Percentiles rank a stretch among this genome's conserved stretches.
These are phyloP conservation scores for Sphenopsis melanotis DNA, from an alignment of 2,797 vertebrate species.

Conservation along the genomic window DNA sequence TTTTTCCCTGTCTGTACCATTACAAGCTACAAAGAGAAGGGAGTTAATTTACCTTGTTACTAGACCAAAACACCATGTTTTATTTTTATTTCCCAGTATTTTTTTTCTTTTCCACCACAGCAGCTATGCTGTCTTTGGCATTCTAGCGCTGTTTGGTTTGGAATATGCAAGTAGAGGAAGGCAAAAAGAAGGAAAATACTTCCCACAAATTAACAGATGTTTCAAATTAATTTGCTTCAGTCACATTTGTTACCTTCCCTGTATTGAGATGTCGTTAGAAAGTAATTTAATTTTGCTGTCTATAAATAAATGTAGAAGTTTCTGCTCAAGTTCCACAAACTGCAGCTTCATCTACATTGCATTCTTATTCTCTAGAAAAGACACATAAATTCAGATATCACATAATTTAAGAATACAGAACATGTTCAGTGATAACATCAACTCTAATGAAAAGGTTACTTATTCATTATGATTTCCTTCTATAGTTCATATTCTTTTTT, in stretches of 20 bases:
- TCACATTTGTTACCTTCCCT: background rate
- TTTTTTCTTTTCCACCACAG: background rate
- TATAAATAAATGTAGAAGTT: background rate
- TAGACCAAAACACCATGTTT: background rate
- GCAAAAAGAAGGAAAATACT: background rate
- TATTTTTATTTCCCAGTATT: background rate
- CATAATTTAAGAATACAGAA: background rate
- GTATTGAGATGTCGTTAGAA: background rate
- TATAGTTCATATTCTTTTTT: background rate
- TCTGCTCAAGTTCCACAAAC: background rate
- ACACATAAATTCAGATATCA: background rate
- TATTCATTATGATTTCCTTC: background rate
- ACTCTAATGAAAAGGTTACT: background rate
- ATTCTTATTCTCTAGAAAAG: background rate
- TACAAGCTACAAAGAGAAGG: background rate
- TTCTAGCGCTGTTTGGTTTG: background rate
- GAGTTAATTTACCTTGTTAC: background rate
- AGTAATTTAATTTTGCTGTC: background rate
- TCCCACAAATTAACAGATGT: background rate
- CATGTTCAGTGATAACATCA: background rate
- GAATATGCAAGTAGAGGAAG: background rate
- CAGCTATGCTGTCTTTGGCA: background rate
- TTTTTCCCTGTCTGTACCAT: background rate
- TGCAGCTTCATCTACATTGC: background rate
- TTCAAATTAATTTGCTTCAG: background rate